Evolutionary conservation across 2,113 vertebrate genomes (phyloP).

Genomic region (Erpornis zantholeuca): DNA sequence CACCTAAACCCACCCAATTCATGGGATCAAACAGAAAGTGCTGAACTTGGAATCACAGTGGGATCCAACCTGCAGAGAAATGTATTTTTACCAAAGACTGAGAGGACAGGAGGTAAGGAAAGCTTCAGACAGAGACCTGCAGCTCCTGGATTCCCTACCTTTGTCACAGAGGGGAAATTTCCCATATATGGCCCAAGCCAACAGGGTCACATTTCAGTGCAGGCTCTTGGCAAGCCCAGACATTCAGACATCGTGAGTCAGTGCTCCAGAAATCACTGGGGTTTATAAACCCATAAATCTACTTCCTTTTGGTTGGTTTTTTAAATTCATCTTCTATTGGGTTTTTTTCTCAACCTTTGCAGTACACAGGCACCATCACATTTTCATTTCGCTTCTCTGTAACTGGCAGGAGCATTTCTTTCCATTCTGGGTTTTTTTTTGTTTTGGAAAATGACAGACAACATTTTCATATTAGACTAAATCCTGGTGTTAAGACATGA

Average conservation of each 20-base stretch:
- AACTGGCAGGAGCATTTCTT: background rate
- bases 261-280: slow-evolving; percentile 1
- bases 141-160: background rate
- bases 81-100: background rate
- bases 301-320: background rate
- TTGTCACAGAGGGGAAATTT: background rate
- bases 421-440: background rate
- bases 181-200: background rate
- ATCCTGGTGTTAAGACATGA: background rate
- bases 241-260: slow-evolving; percentile 34
- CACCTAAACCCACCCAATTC: background rate
- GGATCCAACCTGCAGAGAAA: background rate
- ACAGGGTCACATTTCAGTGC: background rate
- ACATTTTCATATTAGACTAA: background rate
- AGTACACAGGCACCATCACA: background rate
- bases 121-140: background rate
- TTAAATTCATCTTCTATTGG: background rate
- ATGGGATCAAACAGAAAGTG: background rate
- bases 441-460: background rate
- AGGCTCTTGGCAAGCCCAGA: background rate
- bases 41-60: background rate
- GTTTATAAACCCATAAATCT: background rate
- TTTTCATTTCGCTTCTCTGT: background rate
- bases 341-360: background rate
- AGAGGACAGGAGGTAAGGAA: background rate